Conservation (phyloP, 2,113 vertebrate species). For the Leptodactylus fuscus region DNA sequence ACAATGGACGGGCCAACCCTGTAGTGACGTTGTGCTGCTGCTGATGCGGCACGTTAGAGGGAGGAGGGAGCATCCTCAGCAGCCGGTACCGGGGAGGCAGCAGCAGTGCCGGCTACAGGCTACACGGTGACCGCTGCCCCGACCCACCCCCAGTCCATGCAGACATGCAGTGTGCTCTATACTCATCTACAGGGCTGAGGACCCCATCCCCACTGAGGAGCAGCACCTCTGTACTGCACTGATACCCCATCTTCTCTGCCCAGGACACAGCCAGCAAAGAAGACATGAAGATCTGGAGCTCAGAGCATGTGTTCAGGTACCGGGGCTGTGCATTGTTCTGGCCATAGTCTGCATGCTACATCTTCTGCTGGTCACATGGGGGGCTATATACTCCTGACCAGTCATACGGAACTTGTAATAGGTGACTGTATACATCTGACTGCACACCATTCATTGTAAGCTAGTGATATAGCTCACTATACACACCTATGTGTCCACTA, state of each 20-base stretch:
- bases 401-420: too few species aligned
- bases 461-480: not conserved
- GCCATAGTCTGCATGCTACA: not conserved
- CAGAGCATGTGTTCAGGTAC: slow-evolving; percentile 79
- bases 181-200: not conserved
- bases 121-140: not conserved
- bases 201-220: not conserved
- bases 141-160: not conserved
- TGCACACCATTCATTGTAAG: not conserved
- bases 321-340: not conserved
- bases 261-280: not conserved
- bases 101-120: not conserved
- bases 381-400: too few species aligned
- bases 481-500: too few species aligned
- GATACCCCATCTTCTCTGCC: not conserved
- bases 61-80: not conserved
- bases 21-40: not conserved
- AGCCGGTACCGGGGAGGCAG: slow-evolving; percentile 21
- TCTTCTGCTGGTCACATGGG: not conserved
- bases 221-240: not conserved
- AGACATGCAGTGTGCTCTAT: not conserved
- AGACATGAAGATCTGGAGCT: slow-evolving; percentile 79
- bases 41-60: slow-evolving; percentile 5
- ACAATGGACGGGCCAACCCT: not conserved
- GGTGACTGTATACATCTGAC: too few species aligned